phyloP scores from a whole-genome alignment of 2,113 vertebrate genomes.

The Hyaena hyaena region DNA sequence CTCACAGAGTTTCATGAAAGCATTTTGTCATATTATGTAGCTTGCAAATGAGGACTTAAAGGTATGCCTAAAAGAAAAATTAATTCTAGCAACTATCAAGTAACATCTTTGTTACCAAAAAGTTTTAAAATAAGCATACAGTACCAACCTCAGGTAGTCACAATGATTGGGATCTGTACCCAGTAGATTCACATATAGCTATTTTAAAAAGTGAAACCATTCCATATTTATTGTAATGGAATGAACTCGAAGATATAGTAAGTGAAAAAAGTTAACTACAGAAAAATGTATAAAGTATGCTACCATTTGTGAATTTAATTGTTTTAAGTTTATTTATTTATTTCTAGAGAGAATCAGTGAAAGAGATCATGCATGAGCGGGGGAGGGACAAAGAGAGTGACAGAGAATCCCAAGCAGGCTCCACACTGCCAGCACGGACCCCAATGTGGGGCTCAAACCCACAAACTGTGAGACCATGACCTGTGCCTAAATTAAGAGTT shows the following conservation, averaged over 20 bases:
- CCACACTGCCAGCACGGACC: too few relatives aligned
- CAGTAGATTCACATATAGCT: neutral
- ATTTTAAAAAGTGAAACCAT: neutral
- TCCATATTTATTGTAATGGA: neutral
- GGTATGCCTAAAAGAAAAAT: neutral
- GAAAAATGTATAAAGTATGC: neutral
- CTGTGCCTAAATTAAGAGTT: too few relatives aligned
- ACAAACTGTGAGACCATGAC: too few relatives aligned
- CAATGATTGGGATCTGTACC: neutral
- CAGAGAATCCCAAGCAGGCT: too few relatives aligned
- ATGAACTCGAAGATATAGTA: neutral
- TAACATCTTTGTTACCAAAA: neutral
- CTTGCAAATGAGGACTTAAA: neutral
- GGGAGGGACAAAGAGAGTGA: too few relatives aligned
- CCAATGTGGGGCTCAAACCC: too few relatives aligned
- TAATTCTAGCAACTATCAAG: neutral
- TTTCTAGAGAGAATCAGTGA: too few relatives aligned
- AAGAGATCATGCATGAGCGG: too few relatives aligned
- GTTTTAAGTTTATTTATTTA: too few relatives aligned
- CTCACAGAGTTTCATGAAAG: neutral
- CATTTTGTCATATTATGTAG: neutral
- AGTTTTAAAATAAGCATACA: neutral
- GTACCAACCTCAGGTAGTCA: neutral
- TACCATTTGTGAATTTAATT: neutral
- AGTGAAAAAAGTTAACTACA: neutral